Evolutionary conservation across 2,888 invertebrate genomes (phyloP).

Genomic region (Heliconius hortense): DNA sequence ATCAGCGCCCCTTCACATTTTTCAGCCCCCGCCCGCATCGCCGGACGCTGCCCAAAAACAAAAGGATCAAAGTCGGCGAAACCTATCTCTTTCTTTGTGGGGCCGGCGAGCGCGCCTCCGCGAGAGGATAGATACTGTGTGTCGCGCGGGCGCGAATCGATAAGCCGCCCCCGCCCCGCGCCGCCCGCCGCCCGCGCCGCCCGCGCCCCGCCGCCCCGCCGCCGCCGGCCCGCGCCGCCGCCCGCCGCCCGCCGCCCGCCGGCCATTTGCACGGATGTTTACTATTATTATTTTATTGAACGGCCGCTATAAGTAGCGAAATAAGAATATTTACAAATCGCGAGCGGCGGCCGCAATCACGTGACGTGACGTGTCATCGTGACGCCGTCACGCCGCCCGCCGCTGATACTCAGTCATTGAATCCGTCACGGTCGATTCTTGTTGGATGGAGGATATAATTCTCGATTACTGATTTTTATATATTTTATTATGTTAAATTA

Average conservation of each 20-base stretch:
- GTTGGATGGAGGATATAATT: background rate
- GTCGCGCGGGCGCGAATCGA: constrained; percentile 82
- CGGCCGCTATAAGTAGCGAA: constrained; percentile 74
- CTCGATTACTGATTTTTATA: background rate
- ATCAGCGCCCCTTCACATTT: constrained; percentile 80
- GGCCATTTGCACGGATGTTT: constrained; percentile 82
- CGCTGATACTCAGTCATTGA: constrained; percentile 11
- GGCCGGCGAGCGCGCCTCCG: constrained; percentile 79
- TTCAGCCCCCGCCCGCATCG: constrained; percentile 80
- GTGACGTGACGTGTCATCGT: constrained; percentile 30
- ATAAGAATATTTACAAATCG: constrained; percentile 75
- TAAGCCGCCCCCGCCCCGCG: constrained; percentile 54
- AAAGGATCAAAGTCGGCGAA: constrained; percentile 82
- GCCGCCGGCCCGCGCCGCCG: constrained; percentile 49
- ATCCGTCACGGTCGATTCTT: constrained; percentile 14
- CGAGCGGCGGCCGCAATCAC: constrained; percentile 43
- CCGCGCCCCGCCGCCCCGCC: constrained; percentile 49
- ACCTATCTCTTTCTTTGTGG: constrained; percentile 83
- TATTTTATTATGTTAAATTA: no score
- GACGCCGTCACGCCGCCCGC: constrained; percentile 14
- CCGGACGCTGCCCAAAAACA: constrained; percentile 83
- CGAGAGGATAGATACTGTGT: constrained; percentile 81
- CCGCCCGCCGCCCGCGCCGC: constrained; percentile 44
- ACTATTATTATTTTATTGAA: constrained; percentile 82
- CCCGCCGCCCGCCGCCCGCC: constrained; percentile 62